Evolutionary conservation across 1,140 invertebrate genomes (phyloP).

Genomic region (Orchesella cincta): DNA sequence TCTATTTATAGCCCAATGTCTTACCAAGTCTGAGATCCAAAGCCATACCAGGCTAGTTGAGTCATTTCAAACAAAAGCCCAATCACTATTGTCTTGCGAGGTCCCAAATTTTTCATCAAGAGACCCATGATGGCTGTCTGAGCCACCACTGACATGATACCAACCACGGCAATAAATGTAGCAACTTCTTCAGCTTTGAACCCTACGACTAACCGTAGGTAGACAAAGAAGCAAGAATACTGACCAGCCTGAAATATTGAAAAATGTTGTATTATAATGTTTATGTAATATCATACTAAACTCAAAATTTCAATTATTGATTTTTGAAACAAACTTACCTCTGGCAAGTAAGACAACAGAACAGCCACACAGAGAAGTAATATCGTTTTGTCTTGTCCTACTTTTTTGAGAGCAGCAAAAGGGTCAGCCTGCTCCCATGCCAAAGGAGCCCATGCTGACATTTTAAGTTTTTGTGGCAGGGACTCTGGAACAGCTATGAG

Average conservation of each 20-base stretch:
- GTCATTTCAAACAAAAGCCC: slow-evolving; percentile 91
- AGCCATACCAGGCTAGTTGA: slow-evolving; percentile 84
- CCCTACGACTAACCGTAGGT: slow-evolving; percentile 95
- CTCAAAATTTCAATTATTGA: background rate
- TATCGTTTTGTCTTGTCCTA: slow-evolving; percentile 94
- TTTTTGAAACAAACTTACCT: slow-evolving; percentile 56
- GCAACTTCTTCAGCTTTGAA: slow-evolving; percentile 94
- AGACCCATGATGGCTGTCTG: slow-evolving; percentile 83
- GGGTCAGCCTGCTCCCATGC: slow-evolving; percentile 82
- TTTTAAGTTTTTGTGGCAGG: slow-evolving; percentile 87
- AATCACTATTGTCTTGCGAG: slow-evolving; percentile 96
- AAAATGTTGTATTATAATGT: background rate
- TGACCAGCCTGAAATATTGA: slow-evolving; percentile 70
- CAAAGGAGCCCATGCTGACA: slow-evolving; percentile 76
- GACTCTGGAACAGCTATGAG: slow-evolving; percentile 97
- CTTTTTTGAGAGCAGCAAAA: slow-evolving; percentile 87
- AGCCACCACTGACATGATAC: slow-evolving; percentile 91
- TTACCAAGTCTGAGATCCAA: slow-evolving; percentile 80
- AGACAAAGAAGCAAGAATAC: slow-evolving; percentile 99
- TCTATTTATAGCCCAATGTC: slow-evolving; percentile 32
- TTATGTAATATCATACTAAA: background rate
- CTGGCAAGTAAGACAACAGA: slow-evolving; percentile 97
- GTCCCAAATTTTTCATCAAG: slow-evolving; percentile 87
- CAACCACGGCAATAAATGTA: slow-evolving; percentile 95
- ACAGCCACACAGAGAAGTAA: slow-evolving; percentile 95